Base-by-base conservation (phyloP, 2,113 vertebrate species). In the Larimichthys crocea region DNA sequence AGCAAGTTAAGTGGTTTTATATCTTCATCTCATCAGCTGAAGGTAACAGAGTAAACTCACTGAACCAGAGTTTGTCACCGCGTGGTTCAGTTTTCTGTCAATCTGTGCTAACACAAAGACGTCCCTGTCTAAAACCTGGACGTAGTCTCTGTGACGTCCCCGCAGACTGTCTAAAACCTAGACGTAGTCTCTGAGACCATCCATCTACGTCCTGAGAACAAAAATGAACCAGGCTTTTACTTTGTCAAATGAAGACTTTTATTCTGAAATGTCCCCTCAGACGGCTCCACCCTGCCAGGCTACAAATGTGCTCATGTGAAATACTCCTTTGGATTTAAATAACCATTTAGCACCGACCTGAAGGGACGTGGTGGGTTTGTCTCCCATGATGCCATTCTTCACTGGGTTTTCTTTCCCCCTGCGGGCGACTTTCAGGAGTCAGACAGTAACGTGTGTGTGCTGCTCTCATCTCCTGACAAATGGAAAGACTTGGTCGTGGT, bases 391-490 rank as follows among this genome's bases (percentile, higher is more conserved):
- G 31, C 31, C 31, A 35, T 35, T 5, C 7, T 24, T 15, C 20
- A 2, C 1, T 16, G 7, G 15, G 24, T 9, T 7, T 5, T 26
- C 40, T 2, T 20, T 70, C 31, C 29, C 42, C 67, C 67, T 60
- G 53, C 35, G 16, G 24, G 5, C 26, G 59, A 40, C 29, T 35
- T 6, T 64, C 48, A 56, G 68, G 31, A 56, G 14, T 71, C 52
- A 70, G 56, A 42, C 60, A 3, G 60, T 64, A 14, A 55, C 62
- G 57, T 20, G 52, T 42, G 49, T 64, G 31, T 35, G 11, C 11
- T 2, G 57, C 71, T 64, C 68, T 83, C 76, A 14, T 71, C 80
- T 74, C 16, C 81, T 84, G 86, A 84, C 74, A 61, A 74, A 84
- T 82, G 74, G 55, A 65, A 64, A 44, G 46, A n/a, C 48, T n/a